Evolutionary conservation across 2,888 invertebrate genomes (phyloP), one percentile per base, ranked within the genome.

Genomic region (Merodon equestris): DNA sequence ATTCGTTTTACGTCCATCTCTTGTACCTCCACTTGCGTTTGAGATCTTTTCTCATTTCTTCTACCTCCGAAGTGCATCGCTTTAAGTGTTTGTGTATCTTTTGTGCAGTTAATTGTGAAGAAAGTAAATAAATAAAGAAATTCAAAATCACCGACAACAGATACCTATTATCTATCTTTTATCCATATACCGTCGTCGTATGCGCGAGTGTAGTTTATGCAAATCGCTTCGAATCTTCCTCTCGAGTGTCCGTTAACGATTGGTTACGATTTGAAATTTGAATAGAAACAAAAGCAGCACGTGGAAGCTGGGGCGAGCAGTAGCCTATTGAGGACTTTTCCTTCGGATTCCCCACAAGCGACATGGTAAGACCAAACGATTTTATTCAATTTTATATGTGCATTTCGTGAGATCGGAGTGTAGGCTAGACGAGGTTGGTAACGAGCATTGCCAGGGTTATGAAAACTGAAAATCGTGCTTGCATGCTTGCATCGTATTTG

Each of bases 391-490:
- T 19, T n/a, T 12, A 14, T 27, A 79, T 74, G 79, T 70, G 64
- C 60, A 73, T 57, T 79, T 79, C 79, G 79, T 79, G 74, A 74
- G 79, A 79, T 74, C 74, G 74, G 58, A 45, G 64, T 64, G 68
- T 58, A 61, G 47, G 40, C 48, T 27, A 27, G 27, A 27, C 42
- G 34, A 56, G n/a, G 38, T 19, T 48, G 13, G 19, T 17, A 40
- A 3, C 17, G 13, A 27, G 15, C 38, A 38, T 56, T 50, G 66
- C 60, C 72, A 73, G 77, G 77, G 72, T 67, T 77, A 73, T 56
- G 68, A 79, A 79, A 77, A 77, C 67, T 77, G 77, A 77, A 77
- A 79, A 79, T 79, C 79, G 79, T 79, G 74, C 74, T 60, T 27
- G 67, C n/a, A n/a, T n/a, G n/a, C n/a, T n/a, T n/a, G n/a, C n/a